Base-by-base conservation (phyloP, 2,888 invertebrate species). In the Elaeidobius kamerunicus region DNA sequence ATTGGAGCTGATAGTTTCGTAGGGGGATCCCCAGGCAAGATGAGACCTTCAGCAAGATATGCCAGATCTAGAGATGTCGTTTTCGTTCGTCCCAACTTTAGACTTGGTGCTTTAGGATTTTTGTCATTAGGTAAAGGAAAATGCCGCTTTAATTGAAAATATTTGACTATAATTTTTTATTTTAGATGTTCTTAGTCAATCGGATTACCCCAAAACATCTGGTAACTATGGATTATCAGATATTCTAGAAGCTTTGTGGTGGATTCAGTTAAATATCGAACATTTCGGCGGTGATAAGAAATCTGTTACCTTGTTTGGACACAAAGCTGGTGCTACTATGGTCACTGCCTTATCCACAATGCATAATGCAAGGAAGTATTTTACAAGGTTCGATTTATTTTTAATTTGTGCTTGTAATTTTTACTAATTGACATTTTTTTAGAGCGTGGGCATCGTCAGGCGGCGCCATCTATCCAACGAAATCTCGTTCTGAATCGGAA, bases 191-290 rank as follows among this genome's bases (percentile, higher is more conserved):
- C 73, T 91, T 1, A 83, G 86, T 0, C 79, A 83, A 61, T 76
- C 83, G 0, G 78, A 82, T 15, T 84, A 88, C 67, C 87, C 88
- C 0, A 80, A 77, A 19, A 84, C 85, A 0, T 89, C 91, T 0
- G 92, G 92, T 20, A 93, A 93, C 71, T 92, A 91, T 66, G 93
- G 85, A 0, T 77, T 92, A 1, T 86, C 87, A 1, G 93, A 93
- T 67, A 81, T 92, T 52, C 68, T 91, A 11, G 81, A 80, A 0
- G 89, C 83, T 0, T 74, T 93, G 14, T 77, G 83, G 52, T 93
- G 92, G 92, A 82, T 92, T 1, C 78, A 88, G 55, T 72, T 83
- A 59, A 92, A 93, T 68, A 89, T 91, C 38, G 82, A 82, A 50
- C 81, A 89, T 68, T 93, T 93, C 65, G 91, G 92, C 0, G 92